Evolutionary conservation across 2,888 invertebrate genomes (phyloP), one percentile per base, ranked within the genome.

Genomic region (Autographa pulchrina): DNA sequence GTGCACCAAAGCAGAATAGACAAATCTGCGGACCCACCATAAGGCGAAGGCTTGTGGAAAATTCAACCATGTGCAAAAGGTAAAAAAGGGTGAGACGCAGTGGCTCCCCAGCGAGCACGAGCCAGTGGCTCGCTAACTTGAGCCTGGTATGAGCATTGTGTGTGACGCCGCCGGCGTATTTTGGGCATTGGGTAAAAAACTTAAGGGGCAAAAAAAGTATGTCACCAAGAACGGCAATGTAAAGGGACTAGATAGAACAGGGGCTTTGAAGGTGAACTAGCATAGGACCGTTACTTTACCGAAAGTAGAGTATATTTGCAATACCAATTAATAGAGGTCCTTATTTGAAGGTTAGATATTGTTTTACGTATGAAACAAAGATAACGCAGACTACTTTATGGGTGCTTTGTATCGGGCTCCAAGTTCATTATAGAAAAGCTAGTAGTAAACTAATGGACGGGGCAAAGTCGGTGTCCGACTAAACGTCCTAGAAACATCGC

Each of bases 11-110:
- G 11, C 11, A 41, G 11, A 13, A 2, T 41, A 13, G 41, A 41
- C 11, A 13, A 7, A 38, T 25, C 25, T 2, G 3, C 25, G 25
- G 25, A 25, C 59, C 62, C 62, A 54, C 48, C 56, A 43, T 66
- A 13, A 68, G n/a, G 62, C 9, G 61, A 74, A 71, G 60, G 65
- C 38, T 70, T 48, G 31, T 71, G 64, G 76, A 81, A 80, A 81
- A 72, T 31, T 63, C 78, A 81, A 80, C 73, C 78, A 86, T 58
- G 81, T 78, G 82, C 68, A 70, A 78, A 74, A 76, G 81, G 77
- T 70, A 78, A 74, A 77, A 43, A 87, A 74, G 82, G 82, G 78
- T 73, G 64, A 73, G 74, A 43, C 3, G 5, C 43, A 43, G 14
- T 13, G 69, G 25, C 64, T 68, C 65, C 59, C 78, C 71, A 68